Base-by-base conservation (phyloP, 2,113 vertebrate species). In the Odocoileus virginianus region DNA sequence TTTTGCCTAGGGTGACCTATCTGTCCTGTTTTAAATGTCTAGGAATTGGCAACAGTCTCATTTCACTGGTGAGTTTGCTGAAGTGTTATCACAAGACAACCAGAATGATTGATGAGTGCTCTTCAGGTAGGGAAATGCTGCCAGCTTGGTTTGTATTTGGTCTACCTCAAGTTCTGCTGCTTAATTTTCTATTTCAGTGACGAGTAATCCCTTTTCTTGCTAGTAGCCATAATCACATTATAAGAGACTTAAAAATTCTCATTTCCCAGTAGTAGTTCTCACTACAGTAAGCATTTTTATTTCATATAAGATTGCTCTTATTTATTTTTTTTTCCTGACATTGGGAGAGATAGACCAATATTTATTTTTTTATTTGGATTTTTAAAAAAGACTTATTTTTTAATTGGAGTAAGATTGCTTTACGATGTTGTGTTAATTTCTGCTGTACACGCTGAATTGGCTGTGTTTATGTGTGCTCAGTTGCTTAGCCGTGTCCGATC, bases 61-160 rank as follows among this genome's bases (percentile, higher is more conserved):
- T 97, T 96, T 95, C 30, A 76, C 79, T n/a, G n/a, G 23, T 40
- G 82, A 95, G 43, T 97, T 87, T 98, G 96, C 91, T 91, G 95
- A 96, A 92, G 91, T 45, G 17, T 98, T 96, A 57, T 87, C 76
- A 40, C 71, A 60, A 92, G 97, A 96, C 74, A 94, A 50, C 45
- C 83, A 55, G 33, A 82, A 64, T 96, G 97, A 97, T 6, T 81
- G 95, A 97, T 96, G 95, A 98, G 55, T 60, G 28, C 40, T 16
- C 16, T 89, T 57, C 96, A 98, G 98, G 98, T 98, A 98, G 93
- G 97, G 89, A 94, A 95, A 87, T 23, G 19, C n/a, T 98, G 87
- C 30, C n/a, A 86, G 17, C 58, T 8, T 84, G 87, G 23, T 82
- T 97, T 92, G 83, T 97, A 78, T 94, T 98, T 97, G 93, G 87